A percentile compares a stretch with the other conserved stretches of the same genome.
These are phyloP conservation scores for Allacma fusca DNA, from an alignment of 2,888 invertebrate genomes.

Conservation along the genomic window DNA sequence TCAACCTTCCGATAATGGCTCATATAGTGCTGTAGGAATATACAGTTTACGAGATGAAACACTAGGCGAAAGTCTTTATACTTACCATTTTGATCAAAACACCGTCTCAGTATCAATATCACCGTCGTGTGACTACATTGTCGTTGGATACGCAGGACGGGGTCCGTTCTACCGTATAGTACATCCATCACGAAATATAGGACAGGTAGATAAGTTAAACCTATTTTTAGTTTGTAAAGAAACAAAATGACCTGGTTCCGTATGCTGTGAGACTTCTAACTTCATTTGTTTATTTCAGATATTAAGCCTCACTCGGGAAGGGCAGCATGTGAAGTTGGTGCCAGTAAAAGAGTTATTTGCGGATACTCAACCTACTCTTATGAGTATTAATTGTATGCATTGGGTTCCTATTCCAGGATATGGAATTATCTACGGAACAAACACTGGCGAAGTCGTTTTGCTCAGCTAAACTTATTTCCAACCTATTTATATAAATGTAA, in stretches of 20 bases:
- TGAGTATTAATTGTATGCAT: constrained; percentile 61
- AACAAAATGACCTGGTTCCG: too few species aligned
- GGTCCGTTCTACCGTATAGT: constrained; percentile 60
- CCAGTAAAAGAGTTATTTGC: constrained; percentile 59
- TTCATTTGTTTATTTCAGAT: constrained; percentile 47
- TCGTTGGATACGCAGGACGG: constrained; percentile 60
- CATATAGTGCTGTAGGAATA: constrained; percentile 58
- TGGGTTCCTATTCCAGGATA: constrained; percentile 59
- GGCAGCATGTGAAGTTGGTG: constrained; percentile 51
- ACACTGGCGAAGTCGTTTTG: constrained; percentile 60
- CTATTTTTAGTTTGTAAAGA: too few species aligned
- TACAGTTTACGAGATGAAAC: constrained; percentile 57
- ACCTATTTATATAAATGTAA: too few species aligned
- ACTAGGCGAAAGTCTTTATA: constrained; percentile 56
- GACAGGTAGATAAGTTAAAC: constrained; percentile 51
- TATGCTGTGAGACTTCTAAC: too few species aligned
- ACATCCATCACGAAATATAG: constrained; percentile 58
- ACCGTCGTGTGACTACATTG: constrained; percentile 59
- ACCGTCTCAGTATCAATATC: constrained; percentile 59
- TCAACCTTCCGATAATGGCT: constrained; percentile 57
- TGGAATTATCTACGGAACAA: constrained; percentile 60
- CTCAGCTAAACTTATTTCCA: constrained; percentile 49
- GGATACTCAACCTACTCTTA: constrained; percentile 55
- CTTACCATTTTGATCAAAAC: constrained; percentile 60
- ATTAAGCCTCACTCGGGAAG: constrained; percentile 56